Conservation (phyloP, 2,113 vertebrate genomes). For the Struthidea cinerea region DNA sequence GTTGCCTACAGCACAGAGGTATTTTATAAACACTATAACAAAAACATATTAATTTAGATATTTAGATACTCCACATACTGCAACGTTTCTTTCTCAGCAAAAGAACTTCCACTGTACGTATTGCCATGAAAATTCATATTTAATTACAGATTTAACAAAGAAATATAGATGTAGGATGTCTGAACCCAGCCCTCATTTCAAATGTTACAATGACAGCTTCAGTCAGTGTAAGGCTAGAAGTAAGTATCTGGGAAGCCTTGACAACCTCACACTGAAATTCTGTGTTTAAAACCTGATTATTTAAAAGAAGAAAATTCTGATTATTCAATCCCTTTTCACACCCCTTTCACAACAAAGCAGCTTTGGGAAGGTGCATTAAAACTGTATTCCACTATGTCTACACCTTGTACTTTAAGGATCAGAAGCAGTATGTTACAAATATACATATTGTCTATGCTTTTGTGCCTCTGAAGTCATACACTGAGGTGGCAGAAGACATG, state of each 20-base stretch:
- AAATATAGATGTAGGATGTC: not conserved
- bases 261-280: not conserved
- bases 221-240: not conserved
- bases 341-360: not conserved
- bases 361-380: not conserved
- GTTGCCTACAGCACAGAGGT: not conserved
- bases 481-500: not conserved
- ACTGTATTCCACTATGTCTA: not conserved
- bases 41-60: not conserved
- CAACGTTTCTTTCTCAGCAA: not conserved
- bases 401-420: not conserved
- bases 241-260: not conserved
- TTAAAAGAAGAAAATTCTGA: not conserved
- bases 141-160: not conserved
- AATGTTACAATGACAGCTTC: not conserved
- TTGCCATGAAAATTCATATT: not conserved
- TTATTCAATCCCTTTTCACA: not conserved
- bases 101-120: not conserved
- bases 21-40: not conserved
- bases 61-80: not conserved
- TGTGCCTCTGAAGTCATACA: not conserved
- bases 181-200: not conserved
- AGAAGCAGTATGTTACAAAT: not conserved
- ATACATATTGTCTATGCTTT: not conserved
- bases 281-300: not conserved